Percentiles rank a stretch among this genome's conserved stretches.
Conservation (phyloP, 2,888 invertebrate species). For the Scaptomyza tumidula region DNA sequence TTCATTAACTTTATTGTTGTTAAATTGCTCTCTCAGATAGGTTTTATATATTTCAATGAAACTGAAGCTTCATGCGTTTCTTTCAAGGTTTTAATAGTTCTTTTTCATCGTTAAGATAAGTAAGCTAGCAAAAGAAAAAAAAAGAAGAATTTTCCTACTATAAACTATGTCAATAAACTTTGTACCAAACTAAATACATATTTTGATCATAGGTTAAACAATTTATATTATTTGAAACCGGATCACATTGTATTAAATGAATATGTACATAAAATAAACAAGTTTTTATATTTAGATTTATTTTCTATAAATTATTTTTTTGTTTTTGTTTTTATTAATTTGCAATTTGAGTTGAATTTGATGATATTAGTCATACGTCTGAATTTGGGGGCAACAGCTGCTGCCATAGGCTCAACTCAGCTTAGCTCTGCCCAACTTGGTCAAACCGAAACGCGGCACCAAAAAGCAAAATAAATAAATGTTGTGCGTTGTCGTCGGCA, state of each 20-base stretch:
- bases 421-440: constrained; percentile 45
- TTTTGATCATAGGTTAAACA: background rate
- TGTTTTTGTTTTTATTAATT: background rate
- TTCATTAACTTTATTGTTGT: constrained; percentile 13
- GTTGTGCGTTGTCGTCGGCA: constrained; percentile 40
- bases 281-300: constrained; percentile 8
- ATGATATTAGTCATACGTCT: constrained; percentile 65
- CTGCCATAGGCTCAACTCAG: constrained; percentile 21
- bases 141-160: too few species aligned
- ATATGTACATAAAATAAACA: constrained; percentile 8
- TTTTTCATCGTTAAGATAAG: background rate
- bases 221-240: constrained; percentile 2
- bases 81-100: background rate
- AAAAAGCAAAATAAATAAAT: background rate
- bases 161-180: background rate
- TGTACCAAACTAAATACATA: background rate
- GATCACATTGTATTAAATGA: constrained; percentile 4
- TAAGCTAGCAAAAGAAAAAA: too few species aligned
- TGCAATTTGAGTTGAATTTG: constrained; percentile 17
- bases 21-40: constrained; percentile 11
- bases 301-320: background rate
- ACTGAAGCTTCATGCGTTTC: background rate
- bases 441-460: constrained; percentile 58
- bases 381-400: constrained; percentile 12
- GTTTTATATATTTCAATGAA: background rate